Base-by-base conservation (phyloP, 2,888 invertebrate species). In the Colostygia pectinataria region DNA sequence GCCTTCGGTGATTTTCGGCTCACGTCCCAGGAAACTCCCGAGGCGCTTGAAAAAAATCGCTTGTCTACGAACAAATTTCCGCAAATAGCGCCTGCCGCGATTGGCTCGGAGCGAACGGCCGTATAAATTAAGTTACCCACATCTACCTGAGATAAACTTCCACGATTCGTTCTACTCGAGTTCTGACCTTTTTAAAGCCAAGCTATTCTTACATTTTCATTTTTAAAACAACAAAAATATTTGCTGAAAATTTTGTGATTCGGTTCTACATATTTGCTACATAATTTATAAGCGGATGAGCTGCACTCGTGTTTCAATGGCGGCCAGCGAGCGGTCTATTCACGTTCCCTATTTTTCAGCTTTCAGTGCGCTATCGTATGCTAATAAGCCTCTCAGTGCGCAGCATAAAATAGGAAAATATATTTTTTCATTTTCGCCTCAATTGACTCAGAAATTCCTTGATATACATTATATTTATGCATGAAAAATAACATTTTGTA, bases 211-310 rank as follows among this genome's bases (percentile, higher is more conserved):
- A 57, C 55, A 62, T 65, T 61, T 53, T 58, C 20, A 6, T 20
- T 59, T 54, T 52, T 46, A 55, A 43, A 51, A 59, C 56, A 63
- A 70, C 68, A 66, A 63, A 70, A 66, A 61, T 61, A 44, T 57
- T 55, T 43, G 51, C 52, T 51, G 52, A 53, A 52, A 44, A 66
- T 71, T 73, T 70, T 64, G 60, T 65, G 66, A 70, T 71, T 68
- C 68, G 59, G 66, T 71, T 65, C 59, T 64, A 32, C 31, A 71
- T 72, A 67, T 71, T 71, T 65, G 66, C 68, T 79, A 73, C 72
- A 80, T 77, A 78, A 79, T 78, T 80, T 80, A 81, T 77, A 75
- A 77, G 68, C 66, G 72, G 74, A 78, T 78, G 77, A 78, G 72
- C 67, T 66, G 69, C 72, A 67, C 66, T 78, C 73, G 69, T 18